phyloP scores from a whole-genome alignment of 2,888 invertebrate genomes.

The Lapara coniferarum region DNA sequence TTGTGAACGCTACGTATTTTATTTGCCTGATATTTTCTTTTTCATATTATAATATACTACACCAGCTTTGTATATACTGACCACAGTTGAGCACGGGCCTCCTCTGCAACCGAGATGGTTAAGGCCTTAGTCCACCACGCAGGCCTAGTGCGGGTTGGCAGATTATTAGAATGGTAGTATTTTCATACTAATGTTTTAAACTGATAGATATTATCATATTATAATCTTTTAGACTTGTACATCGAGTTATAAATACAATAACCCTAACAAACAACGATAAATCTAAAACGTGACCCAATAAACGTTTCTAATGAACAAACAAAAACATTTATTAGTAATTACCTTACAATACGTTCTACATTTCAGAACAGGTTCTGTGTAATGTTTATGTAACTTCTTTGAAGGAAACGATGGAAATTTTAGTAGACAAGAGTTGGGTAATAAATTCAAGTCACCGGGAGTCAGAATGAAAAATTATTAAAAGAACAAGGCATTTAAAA shows the following conservation, averaged over 20 bases:
- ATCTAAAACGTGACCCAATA: conserved; percentile 1
- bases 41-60: too few species aligned
- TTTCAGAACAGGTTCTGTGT: conserved; percentile 7
- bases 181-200: background rate
- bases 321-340: conserved; percentile 21
- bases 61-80: too few species aligned
- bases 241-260: background rate
- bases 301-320: background rate
- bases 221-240: too few species aligned
- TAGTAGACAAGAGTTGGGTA: conserved; percentile 12
- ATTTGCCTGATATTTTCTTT: too few species aligned
- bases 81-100: too few species aligned
- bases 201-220: too few species aligned
- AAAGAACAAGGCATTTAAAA: conserved; percentile 20
- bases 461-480: conserved; percentile 20
- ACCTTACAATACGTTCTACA: conserved; percentile 15
- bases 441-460: conserved; percentile 20
- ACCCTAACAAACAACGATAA: background rate
- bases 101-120: too few species aligned
- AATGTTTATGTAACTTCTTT: conserved; percentile 9
- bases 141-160: too few species aligned
- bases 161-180: too few species aligned
- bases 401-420: conserved; percentile 9
- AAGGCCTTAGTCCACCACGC: too few species aligned
- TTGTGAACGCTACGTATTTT: too few species aligned